Evolutionary conservation across 1,140 invertebrate genomes (phyloP).

Genomic region (Magallana ariakensis): DNA sequence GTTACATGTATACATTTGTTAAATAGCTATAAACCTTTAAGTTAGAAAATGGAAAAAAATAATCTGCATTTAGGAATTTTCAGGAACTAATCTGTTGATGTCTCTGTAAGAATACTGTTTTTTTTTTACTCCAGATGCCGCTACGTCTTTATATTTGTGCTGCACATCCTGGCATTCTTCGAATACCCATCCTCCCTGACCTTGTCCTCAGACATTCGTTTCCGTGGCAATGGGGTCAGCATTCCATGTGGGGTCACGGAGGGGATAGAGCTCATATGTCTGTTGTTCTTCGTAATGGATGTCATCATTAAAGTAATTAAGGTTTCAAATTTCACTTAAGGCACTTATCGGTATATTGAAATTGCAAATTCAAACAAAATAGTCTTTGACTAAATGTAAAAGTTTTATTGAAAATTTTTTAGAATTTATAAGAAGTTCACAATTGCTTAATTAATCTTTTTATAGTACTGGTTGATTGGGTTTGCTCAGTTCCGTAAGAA

Average conservation of each 20-base stretch:
- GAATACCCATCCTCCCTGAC: constrained; percentile 77
- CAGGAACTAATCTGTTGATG: no score
- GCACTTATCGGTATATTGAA: background rate
- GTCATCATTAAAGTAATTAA: constrained; percentile 73
- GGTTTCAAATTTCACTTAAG: background rate
- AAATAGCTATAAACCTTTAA: no score
- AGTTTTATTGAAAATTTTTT: background rate
- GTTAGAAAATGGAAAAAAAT: no score
- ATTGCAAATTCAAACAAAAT: background rate
- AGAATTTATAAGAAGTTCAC: background rate
- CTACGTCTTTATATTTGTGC: constrained; percentile 67
- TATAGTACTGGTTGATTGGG: constrained; percentile 70
- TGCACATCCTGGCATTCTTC: constrained; percentile 77
- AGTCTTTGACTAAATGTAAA: background rate
- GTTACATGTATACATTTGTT: no score
- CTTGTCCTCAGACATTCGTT: constrained; percentile 73
- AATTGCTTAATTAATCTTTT: background rate
- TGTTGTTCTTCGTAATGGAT: constrained; percentile 73
- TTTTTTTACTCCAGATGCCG: constrained; percentile 63
- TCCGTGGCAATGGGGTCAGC: constrained; percentile 55
- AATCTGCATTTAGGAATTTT: no score
- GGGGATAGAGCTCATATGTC: constrained; percentile 72
- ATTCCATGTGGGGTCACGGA: constrained; percentile 75
- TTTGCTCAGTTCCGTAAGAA: constrained; percentile 64
- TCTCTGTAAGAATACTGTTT: no score